Evolutionary conservation across 2,888 invertebrate genomes (phyloP).

Genomic region (Troides oblongomaculatus): DNA sequence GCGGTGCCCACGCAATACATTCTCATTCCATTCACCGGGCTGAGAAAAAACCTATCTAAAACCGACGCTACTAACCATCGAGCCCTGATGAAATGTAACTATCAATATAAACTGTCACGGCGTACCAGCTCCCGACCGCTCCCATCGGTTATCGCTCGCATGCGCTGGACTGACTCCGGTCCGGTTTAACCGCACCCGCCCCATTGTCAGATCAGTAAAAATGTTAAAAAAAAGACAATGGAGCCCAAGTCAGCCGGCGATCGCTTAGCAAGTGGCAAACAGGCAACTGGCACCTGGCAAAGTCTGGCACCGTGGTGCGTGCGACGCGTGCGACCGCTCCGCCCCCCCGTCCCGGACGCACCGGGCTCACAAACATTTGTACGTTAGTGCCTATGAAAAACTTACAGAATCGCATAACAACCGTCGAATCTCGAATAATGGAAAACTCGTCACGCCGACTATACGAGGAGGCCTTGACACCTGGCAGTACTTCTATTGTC

Average conservation of each 20-base stretch:
- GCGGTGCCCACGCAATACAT: neutral
- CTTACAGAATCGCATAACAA: conserved; percentile 46
- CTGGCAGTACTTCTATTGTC: conserved; percentile 50
- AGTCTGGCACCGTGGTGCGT: conserved; percentile 30
- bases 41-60: conserved; percentile 4
- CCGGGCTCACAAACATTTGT: neutral
- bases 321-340: conserved; percentile 16
- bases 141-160: too few species aligned
- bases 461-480: conserved; percentile 38
- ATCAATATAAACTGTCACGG: conserved; percentile 3
- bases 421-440: conserved; percentile 42
- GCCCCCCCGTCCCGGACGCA: neutral
- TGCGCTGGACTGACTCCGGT: neutral
- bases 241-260: neutral
- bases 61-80: conserved; percentile 1
- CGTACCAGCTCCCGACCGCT: neutral
- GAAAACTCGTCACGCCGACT: conserved; percentile 40
- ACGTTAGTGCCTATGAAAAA: conserved; percentile 20
- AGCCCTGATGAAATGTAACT: conserved; percentile 4
- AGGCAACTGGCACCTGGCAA: conserved; percentile 1
- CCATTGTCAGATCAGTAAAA: neutral
- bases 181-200: neutral
- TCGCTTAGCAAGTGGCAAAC: neutral
- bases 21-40: neutral
- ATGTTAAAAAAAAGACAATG: neutral